phyloP scores from a whole-genome alignment of 2,113 vertebrate species.

The Cavia aperea region DNA sequence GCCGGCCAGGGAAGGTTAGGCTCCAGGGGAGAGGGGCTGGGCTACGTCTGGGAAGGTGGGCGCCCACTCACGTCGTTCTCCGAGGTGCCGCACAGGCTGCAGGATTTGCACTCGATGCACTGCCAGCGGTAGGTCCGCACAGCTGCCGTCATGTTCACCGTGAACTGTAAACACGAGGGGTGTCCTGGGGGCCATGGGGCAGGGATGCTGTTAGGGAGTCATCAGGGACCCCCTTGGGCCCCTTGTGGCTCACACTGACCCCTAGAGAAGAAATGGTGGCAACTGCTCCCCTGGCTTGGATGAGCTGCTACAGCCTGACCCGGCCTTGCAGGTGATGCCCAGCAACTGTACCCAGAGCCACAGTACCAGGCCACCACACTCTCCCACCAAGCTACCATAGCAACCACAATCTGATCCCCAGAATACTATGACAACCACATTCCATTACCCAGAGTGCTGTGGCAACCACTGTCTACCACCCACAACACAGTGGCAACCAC shows the following conservation, averaged over 20 bases:
- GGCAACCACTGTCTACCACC: constrained; percentile 63
- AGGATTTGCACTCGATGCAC: constrained; percentile 96
- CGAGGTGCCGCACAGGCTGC: constrained; percentile 93
- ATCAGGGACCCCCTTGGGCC: not conserved
- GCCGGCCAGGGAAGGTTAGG: not conserved
- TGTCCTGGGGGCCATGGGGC: constrained; percentile 78
- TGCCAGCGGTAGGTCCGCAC: constrained; percentile 96
- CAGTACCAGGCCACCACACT: not conserved
- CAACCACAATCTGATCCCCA: constrained; percentile 58
- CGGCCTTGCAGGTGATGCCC: not conserved
- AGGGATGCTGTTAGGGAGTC: not conserved
- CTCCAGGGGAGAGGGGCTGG: not conserved
- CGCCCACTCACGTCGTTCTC: constrained; percentile 87
- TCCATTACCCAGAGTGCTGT: constrained; percentile 57
- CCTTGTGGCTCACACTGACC: not conserved
- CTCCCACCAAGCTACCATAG: constrained; percentile 40
- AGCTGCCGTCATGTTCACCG: constrained; percentile 93
- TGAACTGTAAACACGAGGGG: constrained; percentile 95
- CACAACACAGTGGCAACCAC: constrained; percentile 47
- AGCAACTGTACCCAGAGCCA: not conserved
- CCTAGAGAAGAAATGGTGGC: not conserved
- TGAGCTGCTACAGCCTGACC: not conserved
- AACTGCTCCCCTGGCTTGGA: not conserved
- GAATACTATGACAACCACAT: constrained; percentile 61
- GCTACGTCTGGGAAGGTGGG: not conserved